phyloP scores from a whole-genome alignment of 1,140 invertebrate species.

The Platyscapa corneri region DNA sequence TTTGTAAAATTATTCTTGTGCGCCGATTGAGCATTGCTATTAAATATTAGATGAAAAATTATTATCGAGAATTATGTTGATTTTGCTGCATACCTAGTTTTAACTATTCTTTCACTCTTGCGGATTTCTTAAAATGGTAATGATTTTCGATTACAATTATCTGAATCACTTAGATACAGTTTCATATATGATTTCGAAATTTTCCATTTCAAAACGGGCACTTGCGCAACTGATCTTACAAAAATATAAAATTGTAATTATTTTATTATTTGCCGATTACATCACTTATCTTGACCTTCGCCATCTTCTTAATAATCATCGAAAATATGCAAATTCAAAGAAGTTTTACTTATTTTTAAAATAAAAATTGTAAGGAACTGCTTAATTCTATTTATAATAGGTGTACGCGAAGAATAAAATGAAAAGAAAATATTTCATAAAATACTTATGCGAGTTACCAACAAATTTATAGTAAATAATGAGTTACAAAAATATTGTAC shows the following conservation, averaged over 20 bases:
- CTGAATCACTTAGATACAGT: not conserved
- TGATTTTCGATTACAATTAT: conserved; percentile 10
- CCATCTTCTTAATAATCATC: not conserved
- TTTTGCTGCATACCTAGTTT: not conserved
- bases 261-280: conserved; percentile 21
- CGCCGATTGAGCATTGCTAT: not conserved
- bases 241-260: conserved; percentile 7
- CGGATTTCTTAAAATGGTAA: not conserved
- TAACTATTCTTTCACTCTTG: not conserved
- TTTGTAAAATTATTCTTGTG: not conserved
- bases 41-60: not conserved
- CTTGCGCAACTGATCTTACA: conserved; percentile 1
- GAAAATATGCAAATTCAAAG: not conserved
- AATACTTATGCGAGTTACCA: too few species aligned
- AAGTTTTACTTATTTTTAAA: not conserved
- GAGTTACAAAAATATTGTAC: too few species aligned
- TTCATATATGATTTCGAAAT: not conserved
- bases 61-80: not conserved
- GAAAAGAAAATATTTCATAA: not conserved
- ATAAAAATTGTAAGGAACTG: not conserved
- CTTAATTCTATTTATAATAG: not conserved
- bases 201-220: not conserved
- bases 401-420: not conserved
- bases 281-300: conserved; percentile 31
- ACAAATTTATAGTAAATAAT: too few species aligned